Percentiles rank a stretch among this genome's conserved stretches.
phyloP scores from a whole-genome alignment of 1,140 invertebrate species.

The Leptinotarsa defecta region DNA sequence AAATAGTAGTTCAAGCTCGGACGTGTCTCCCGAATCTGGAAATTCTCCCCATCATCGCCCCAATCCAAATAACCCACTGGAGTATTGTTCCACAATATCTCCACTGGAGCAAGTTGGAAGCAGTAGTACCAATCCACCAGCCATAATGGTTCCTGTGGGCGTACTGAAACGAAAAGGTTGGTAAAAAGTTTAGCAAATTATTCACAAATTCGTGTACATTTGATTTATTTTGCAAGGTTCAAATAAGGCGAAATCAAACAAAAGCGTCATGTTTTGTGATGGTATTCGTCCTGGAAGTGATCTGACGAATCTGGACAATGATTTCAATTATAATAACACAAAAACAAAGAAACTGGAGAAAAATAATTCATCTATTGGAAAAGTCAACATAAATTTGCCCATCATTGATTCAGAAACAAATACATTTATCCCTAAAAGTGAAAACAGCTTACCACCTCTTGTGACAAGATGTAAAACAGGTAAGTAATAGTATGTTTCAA shows the following conservation, averaged over 20 bases:
- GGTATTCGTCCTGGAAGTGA: constrained; percentile 90
- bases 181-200: constrained; percentile 28
- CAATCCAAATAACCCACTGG: constrained; percentile 88
- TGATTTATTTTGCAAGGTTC: constrained; percentile 46
- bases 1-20: constrained; percentile 35
- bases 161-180: constrained; percentile 76
- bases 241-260: constrained; percentile 63
- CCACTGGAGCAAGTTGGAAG: constrained; percentile 71
- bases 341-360: constrained; percentile 32
- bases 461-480: constrained; percentile 62
- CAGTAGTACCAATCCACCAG: constrained; percentile 63
- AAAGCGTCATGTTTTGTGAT: constrained; percentile 90
- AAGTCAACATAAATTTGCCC: constrained; percentile 56
- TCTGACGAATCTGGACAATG: constrained; percentile 74
- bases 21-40: constrained; percentile 37
- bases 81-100: constrained; percentile 87
- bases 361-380: constrained; percentile 32
- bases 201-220: too few species aligned
- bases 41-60: constrained; percentile 57
- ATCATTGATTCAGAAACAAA: constrained; percentile 61
- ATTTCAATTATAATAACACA: constrained; percentile 48
- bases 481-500: constrained; percentile 37
- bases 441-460: constrained; percentile 62
- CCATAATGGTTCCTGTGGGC: constrained; percentile 84
- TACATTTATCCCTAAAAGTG: constrained; percentile 63